Percentiles rank a stretch among this genome's conserved stretches.
These are phyloP conservation scores for Drosophila kambysellisi DNA, from an alignment of 2,888 invertebrate genomes.

Conservation along the genomic window DNA sequence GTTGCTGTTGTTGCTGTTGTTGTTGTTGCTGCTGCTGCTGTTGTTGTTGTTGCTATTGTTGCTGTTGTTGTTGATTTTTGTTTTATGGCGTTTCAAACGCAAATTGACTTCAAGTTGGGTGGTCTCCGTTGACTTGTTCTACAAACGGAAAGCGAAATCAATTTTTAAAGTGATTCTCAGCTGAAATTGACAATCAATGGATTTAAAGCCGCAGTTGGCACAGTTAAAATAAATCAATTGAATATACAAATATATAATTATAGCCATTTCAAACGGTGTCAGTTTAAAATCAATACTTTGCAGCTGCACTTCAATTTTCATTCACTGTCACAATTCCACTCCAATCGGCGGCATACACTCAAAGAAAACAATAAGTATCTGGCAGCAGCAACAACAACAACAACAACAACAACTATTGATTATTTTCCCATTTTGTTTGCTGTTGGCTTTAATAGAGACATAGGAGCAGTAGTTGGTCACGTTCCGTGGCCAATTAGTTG, in stretches of 20 bases:
- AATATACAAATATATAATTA: neutral
- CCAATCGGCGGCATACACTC: neutral
- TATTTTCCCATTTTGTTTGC: neutral
- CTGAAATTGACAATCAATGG: neutral
- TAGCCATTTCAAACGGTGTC: neutral
- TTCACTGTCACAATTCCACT: neutral
- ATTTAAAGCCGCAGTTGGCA: neutral
- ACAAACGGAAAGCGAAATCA: conserved; percentile 10
- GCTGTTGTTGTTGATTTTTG: neutral
- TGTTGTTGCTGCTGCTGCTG: neutral
- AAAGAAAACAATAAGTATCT: neutral
- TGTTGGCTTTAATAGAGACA: conserved; percentile 1
- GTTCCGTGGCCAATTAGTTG: conserved; percentile 18
- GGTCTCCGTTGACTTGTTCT: conserved; percentile 27
- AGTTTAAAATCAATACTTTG: neutral
- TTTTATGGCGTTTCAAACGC: conserved; percentile 46
- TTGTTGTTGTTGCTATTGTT: neutral
- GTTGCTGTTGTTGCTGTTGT: neutral
- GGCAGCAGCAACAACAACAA: neutral
- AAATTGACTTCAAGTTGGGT: conserved; percentile 49
- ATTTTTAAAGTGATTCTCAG: conserved; percentile 9
- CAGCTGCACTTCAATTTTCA: neutral
- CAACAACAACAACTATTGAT: neutral
- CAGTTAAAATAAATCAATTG: neutral
- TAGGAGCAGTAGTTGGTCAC: conserved; percentile 4